Conservation (phyloP, 1,140 invertebrate genomes). For the Caenorhabditis latens region DNA sequence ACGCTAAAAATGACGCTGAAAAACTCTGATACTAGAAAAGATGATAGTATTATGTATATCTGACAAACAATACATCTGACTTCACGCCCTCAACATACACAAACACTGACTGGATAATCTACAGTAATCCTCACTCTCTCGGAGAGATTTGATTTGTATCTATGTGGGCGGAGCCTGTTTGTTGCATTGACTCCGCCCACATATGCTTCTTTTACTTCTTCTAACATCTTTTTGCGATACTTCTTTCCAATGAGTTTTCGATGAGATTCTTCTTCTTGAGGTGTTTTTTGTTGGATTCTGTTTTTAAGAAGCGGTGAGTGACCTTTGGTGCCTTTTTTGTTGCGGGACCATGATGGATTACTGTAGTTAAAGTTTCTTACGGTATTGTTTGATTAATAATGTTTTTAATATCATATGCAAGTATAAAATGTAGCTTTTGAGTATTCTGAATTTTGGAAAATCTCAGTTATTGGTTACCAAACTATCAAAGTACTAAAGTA, state of each 20-base stretch:
- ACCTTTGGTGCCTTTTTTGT: too few species aligned
- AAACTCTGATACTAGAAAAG: too few species aligned
- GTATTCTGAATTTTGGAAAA: too few species aligned
- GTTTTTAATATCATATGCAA: too few species aligned
- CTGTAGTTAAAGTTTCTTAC: too few species aligned
- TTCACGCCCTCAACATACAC: background rate
- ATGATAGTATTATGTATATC: background rate
- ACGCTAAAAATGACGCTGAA: too few species aligned
- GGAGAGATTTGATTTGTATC: background rate
- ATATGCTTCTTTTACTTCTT: constrained; percentile 37
- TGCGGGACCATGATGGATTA: too few species aligned
- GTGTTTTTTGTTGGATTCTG: background rate
- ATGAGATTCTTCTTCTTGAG: background rate
- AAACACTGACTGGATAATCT: background rate
- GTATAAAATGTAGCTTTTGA: too few species aligned
- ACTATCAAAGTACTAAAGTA: too few species aligned
- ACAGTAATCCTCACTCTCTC: background rate
- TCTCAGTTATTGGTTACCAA: too few species aligned
- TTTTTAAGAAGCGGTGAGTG: background rate
- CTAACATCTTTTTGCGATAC: constrained; percentile 17
- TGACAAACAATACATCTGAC: background rate
- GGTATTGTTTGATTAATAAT: too few species aligned
- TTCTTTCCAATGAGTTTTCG: background rate
- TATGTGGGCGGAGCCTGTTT: background rate
- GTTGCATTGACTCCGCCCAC: constrained; percentile 24